Conservation (phyloP, 2,797 vertebrate genomes). For the Pteronotus mesoamericanus region DNA sequence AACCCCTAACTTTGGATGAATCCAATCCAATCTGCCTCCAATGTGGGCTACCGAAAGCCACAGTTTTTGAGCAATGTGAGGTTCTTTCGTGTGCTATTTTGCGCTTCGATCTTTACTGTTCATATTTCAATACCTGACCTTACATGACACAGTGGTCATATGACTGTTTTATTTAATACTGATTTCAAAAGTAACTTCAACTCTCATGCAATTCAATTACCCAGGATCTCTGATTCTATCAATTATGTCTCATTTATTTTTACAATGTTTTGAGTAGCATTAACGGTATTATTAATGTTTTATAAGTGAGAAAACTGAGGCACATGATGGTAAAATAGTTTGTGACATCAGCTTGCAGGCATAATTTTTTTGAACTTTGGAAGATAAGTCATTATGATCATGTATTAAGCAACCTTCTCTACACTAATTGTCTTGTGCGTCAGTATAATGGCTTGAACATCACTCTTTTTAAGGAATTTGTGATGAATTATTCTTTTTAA, state of each 20-base stretch:
- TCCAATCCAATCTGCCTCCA: background rate
- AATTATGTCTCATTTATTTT: conserved; percentile 4
- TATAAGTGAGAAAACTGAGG: conserved; percentile 5
- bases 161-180: background rate
- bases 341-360: background rate
- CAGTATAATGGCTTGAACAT: background rate
- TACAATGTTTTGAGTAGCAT: background rate
- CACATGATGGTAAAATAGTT: background rate
- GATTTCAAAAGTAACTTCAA: background rate
- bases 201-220: background rate
- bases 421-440: background rate
- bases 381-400: background rate
- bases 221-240: background rate
- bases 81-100: background rate
- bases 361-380: background rate
- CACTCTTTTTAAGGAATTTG: background rate
- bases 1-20: background rate
- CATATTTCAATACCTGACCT: background rate
- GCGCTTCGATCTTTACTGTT: background rate
- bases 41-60: background rate
- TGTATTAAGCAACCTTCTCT: background rate
- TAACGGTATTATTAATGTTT: conserved; percentile 18
- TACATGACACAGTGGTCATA: background rate
- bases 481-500: background rate
- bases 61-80: background rate